Evolutionary conservation across 2,888 invertebrate genomes (phyloP).

Genomic region (Watsonalla binaria): DNA sequence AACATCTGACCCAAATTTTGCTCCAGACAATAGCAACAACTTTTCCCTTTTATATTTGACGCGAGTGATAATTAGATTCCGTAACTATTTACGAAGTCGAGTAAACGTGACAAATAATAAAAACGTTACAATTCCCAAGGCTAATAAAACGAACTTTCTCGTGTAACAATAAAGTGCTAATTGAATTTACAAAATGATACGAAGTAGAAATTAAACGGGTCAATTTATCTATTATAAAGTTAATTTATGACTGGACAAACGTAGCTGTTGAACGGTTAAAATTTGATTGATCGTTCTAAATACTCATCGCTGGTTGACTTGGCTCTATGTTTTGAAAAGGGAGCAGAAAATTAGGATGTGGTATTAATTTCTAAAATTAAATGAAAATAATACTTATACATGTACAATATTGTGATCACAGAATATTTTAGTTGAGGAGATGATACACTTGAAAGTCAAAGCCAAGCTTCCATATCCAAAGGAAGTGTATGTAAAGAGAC

Average conservation of each 20-base stretch:
- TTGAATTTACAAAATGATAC: slow-evolving; percentile 39
- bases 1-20: too few relatives aligned
- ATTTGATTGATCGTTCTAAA: slow-evolving; percentile 62
- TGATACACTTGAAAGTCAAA: too few relatives aligned
- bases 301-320: slow-evolving; percentile 25
- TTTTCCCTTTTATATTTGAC: too few relatives aligned
- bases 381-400: too few relatives aligned
- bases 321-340: slow-evolving; percentile 12
- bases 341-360: slow-evolving; percentile 5
- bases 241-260: slow-evolving; percentile 58
- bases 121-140: slow-evolving; percentile 21
- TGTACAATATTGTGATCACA: too few relatives aligned
- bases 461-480: too few relatives aligned
- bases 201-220: slow-evolving; percentile 17
- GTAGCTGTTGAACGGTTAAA: slow-evolving; percentile 48
- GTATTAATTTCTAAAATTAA: not conserved
- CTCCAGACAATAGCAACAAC: too few relatives aligned
- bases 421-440: too few relatives aligned
- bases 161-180: slow-evolving; percentile 41
- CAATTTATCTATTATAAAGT: slow-evolving; percentile 55
- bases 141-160: slow-evolving; percentile 33
- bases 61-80: not conserved
- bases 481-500: too few relatives aligned
- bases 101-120: slow-evolving; percentile 12
- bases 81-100: slow-evolving; percentile 8